Conservation (phyloP, 53 echinoderm and acorn worm genomes). For the Crossaster papposus region DNA sequence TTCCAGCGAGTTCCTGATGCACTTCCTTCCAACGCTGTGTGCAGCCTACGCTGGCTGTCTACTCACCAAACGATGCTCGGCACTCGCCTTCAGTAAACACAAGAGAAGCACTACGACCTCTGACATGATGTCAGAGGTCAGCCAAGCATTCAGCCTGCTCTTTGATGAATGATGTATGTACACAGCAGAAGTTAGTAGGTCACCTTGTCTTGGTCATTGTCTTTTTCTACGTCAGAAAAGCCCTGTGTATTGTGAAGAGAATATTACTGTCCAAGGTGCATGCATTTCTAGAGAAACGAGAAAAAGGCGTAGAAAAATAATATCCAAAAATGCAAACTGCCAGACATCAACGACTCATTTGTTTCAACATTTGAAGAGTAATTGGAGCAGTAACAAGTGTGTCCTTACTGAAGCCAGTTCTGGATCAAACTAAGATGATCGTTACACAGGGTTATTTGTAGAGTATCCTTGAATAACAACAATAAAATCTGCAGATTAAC, state of each 20-base stretch:
- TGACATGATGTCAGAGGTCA: conserved; percentile 77
- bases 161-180: conserved; percentile 61
- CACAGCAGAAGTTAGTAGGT: background rate
- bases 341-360: background rate
- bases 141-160: conserved; percentile 57
- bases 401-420: too few species aligned
- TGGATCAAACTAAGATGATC: too few species aligned
- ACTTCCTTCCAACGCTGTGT: conserved; percentile 76
- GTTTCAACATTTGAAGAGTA: background rate
- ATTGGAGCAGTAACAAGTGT: too few species aligned
- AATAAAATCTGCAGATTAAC: too few species aligned
- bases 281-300: background rate
- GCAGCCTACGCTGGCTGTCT: conserved; percentile 95
- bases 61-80: conserved; percentile 83
- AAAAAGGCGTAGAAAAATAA: background rate
- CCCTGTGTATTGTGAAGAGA: background rate
- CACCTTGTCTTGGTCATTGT: too few species aligned
- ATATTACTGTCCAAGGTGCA: background rate
- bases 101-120: conserved; percentile 83
- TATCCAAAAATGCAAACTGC: background rate
- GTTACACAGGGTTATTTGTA: too few species aligned
- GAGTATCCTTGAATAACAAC: too few species aligned
- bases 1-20: conserved; percentile 68
- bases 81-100: conserved; percentile 72
- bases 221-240: background rate